Evolutionary conservation across 2,888 invertebrate genomes (phyloP), one percentile per base, ranked within the genome.

Genomic region (Cephus sareptanus): DNA sequence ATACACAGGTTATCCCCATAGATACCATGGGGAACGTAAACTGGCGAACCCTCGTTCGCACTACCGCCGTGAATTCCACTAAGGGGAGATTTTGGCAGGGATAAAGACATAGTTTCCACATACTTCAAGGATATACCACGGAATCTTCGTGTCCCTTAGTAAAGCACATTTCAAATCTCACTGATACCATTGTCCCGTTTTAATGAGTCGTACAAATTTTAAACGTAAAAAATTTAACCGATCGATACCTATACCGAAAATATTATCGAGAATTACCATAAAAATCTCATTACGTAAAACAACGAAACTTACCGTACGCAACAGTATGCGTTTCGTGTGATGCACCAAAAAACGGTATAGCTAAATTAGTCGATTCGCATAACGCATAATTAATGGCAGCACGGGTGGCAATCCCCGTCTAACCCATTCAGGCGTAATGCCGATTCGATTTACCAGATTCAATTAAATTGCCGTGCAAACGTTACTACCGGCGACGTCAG

Each of bases 41-140:
- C 56, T 9, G 56, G 56, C 56, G 23, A 23, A 56, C 56, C 56
- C 40, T 56, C 23, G 23, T 23, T 56, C 23, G 23, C 56, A 56
- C 56, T 56, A 23, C 23, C 23, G 6, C 23, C 56, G 23, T 23
- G 56, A 56, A 56, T 56, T 23, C 23, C 56, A 56, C 23, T 23
- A 56, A 23, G 9, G 56, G 56, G 56, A 56, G 56, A 56, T 56
- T 56, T 56, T 56, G 56, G 23, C 23, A 56, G 56, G 56, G 77
- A 78, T 75, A 76, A 75, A 76, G 79, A 79, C 77, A 78, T 79
- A 76, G 79, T 79, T 81, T 76, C 73, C 56, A 56, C 56, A 56
- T 56, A 56, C 15, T 56, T 56, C 56, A 56, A 23, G 56, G 56
- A 6, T 56, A 56, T 1, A 56, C 9, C 23, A 9, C 15, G 56